Evolutionary conservation across 2,888 invertebrate genomes (phyloP), one percentile per base, ranked within the genome.

Genomic region (Mylabris sibirica): DNA sequence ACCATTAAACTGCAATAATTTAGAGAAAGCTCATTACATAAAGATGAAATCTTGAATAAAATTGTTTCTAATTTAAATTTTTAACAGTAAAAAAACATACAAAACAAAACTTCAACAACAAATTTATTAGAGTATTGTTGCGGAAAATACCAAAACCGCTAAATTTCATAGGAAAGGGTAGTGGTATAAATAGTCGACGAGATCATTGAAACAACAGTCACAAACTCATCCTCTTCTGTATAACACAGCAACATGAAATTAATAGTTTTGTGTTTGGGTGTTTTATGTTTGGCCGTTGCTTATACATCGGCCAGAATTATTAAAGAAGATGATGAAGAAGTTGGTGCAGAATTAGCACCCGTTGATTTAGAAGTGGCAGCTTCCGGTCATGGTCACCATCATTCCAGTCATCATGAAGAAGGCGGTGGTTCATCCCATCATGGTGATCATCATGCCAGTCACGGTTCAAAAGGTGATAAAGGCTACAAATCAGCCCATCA

Each of bases 381-480:
- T 17, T 76, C 76, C 0, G 73, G 74, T 53, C 76, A 78, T 57
- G 87, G 87, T 75, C 86, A 87, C 75, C 85, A 87, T 67, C 86
- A 87, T 63, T 69, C 73, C 22, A 77, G 76, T 70, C 87, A 88
- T 75, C 88, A 89, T 76, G 90, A 90, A 80, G 86, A 87, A 65
- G 91, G 91, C 20, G 92, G 91, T n/a, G 92, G 93, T 0, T 88
- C 90, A 75, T 89, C 90, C 68, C 90, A 92, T 78, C 90, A 91
- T 75, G 87, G 88, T 1, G 88, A 91, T 68, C 91, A 92, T 77
- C 90, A 91, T 80, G 88, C 89, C 69, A 89, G 90, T 44, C 89
- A 93, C 79, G 93, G 92, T 0, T 91, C 92, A 72, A 93, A 94
- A 79, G 92, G 91, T 0, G 92, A 93, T 69, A 93, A 94, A 78